These are phyloP conservation scores for Mantis religiosa DNA, from an alignment of 2,888 invertebrate species.

Conservation along the genomic window DNA sequence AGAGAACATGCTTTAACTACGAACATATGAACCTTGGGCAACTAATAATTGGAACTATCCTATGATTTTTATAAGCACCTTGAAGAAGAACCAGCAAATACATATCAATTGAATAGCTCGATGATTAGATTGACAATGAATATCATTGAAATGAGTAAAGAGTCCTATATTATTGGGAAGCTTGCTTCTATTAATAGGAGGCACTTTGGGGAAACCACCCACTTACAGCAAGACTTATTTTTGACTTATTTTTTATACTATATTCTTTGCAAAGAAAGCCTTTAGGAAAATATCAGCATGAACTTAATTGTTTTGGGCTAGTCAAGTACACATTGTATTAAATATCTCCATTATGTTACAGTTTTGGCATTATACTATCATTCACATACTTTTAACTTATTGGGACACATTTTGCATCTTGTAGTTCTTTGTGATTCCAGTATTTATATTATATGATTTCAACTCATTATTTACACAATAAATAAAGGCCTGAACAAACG, in stretches of 20 bases:
- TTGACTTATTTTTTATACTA: not conserved
- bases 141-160: not conserved
- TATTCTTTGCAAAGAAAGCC: not conserved
- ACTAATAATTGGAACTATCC: not conserved
- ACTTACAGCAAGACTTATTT: not conserved
- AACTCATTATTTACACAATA: no score
- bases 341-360: no score
- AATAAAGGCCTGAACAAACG: no score
- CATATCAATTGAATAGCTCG: not conserved
- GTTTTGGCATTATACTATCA: no score
- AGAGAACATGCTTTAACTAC: not conserved
- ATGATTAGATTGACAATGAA: not conserved
- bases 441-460: no score
- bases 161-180: not conserved
- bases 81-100: not conserved
- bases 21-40: not conserved
- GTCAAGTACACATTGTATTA: no score
- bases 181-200: not conserved
- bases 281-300: no score
- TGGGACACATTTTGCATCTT: no score
- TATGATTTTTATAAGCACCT: not conserved
- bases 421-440: no score
- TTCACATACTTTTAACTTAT: no score
- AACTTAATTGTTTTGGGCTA: no score
- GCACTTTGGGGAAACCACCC: not conserved